Conservation (phyloP, 2,797 vertebrate genomes). For the Neoniphon sammara region DNA sequence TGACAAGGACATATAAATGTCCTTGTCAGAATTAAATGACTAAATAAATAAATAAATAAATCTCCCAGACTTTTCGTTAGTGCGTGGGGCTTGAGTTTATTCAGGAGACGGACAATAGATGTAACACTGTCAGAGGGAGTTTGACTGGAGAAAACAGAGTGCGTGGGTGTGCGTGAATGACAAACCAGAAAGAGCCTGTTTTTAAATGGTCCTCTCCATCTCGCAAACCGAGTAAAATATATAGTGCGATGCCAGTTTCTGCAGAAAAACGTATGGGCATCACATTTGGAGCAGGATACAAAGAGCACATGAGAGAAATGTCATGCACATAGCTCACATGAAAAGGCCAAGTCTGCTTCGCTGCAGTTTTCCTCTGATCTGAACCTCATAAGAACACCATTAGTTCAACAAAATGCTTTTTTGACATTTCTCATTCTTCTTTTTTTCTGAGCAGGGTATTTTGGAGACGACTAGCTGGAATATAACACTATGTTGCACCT, state of each 20-base stretch:
- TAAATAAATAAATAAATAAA: constrained; percentile 32
- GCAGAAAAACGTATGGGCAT: constrained; percentile 52
- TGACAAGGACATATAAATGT: not conserved
- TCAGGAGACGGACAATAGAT: constrained; percentile 52
- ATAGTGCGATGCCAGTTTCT: constrained; percentile 54
- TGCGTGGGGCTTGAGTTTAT: constrained; percentile 42
- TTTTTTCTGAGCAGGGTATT: not conserved
- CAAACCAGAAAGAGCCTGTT: constrained; percentile 68
- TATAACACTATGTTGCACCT: constrained; percentile 13
- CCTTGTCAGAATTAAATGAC: constrained; percentile 7
- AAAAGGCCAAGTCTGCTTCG: constrained; percentile 67
- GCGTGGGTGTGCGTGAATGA: constrained; percentile 70
- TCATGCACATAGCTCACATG: constrained; percentile 68
- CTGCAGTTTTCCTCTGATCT: constrained; percentile 38
- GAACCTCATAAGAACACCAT: constrained; percentile 25
- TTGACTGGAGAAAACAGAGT: constrained; percentile 40
- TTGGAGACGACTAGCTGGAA: not conserved
- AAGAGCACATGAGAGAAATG: constrained; percentile 63
- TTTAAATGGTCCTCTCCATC: constrained; percentile 59
- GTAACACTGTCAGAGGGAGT: constrained; percentile 53
- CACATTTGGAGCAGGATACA: constrained; percentile 39
- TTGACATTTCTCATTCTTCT: constrained; percentile 7
- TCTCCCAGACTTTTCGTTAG: constrained; percentile 25
- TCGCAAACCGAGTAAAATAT: constrained; percentile 60
- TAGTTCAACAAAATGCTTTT: constrained; percentile 46